Conservation (phyloP, 2,888 invertebrate genomes). For the Ischnura elegans region DNA sequence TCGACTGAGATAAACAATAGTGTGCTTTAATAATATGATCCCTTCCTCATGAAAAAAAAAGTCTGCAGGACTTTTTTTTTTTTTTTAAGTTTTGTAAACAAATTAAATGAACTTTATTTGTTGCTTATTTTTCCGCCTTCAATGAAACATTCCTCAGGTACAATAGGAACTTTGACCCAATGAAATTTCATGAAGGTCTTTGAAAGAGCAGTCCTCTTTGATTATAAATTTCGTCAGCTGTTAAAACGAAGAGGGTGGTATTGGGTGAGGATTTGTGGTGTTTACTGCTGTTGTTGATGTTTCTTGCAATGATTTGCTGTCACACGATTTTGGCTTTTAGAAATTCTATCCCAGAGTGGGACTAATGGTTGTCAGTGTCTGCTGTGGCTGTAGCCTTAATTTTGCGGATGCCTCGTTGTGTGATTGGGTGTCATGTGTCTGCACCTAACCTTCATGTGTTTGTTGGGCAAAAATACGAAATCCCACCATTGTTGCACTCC, state of each 20-base stretch:
- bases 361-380: slow-evolving; percentile 50
- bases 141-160: slow-evolving; percentile 50
- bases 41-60: neutral
- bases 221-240: slow-evolving; percentile 7
- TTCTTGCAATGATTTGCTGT: slow-evolving; percentile 59
- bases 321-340: slow-evolving; percentile 61
- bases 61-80: slow-evolving; percentile 25
- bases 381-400: slow-evolving; percentile 56
- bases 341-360: slow-evolving; percentile 25
- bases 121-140: neutral
- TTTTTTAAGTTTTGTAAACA: slow-evolving; percentile 33
- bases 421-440: slow-evolving; percentile 61
- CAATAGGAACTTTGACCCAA: slow-evolving; percentile 44
- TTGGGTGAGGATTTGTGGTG: slow-evolving; percentile 60
- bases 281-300: slow-evolving; percentile 34
- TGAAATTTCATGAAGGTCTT: slow-evolving; percentile 25
- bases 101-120: too few relatives aligned
- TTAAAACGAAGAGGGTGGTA: slow-evolving; percentile 55
- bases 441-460: slow-evolving; percentile 60
- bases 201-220: neutral
- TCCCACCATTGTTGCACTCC: slow-evolving; percentile 62
- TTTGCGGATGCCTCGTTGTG: slow-evolving; percentile 58
- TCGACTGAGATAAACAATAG: slow-evolving; percentile 62
- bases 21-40: slow-evolving; percentile 7
- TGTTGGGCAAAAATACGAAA: slow-evolving; percentile 20